Conservation (phyloP, 2,797 vertebrate species). For the Pitangus sulphuratus region DNA sequence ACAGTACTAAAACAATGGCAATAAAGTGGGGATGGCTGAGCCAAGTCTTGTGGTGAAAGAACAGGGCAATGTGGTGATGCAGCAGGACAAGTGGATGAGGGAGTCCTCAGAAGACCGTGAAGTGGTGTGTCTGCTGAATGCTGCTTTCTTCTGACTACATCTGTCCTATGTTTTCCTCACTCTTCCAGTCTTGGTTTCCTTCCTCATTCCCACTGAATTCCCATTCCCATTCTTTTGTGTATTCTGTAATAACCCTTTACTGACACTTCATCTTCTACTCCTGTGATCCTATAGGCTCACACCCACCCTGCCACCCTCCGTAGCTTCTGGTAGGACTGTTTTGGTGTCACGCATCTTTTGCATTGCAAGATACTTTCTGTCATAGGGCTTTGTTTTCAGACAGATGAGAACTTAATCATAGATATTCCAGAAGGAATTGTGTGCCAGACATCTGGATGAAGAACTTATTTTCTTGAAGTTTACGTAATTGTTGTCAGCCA, state of each 20-base stretch:
- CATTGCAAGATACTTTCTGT: background rate
- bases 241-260: background rate
- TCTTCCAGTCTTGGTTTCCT: background rate
- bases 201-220: background rate
- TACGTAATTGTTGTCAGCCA: background rate
- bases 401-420: slow-evolving; percentile 1
- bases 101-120: background rate
- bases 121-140: background rate
- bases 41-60: background rate
- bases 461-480: background rate
- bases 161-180: background rate
- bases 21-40: background rate
- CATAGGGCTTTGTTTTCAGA: background rate
- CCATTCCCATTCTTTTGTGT: background rate
- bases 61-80: background rate
- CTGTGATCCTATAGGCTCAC: background rate
- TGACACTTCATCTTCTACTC: background rate
- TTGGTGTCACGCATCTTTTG: background rate
- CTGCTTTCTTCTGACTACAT: background rate
- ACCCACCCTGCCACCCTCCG: background rate
- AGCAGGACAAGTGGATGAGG: background rate
- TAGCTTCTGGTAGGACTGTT: background rate
- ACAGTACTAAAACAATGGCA: background rate
- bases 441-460: slow-evolving; percentile 1
- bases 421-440: background rate